Evolutionary conservation across 2,113 vertebrate species (phyloP).

Genomic region (Columba livia): DNA sequence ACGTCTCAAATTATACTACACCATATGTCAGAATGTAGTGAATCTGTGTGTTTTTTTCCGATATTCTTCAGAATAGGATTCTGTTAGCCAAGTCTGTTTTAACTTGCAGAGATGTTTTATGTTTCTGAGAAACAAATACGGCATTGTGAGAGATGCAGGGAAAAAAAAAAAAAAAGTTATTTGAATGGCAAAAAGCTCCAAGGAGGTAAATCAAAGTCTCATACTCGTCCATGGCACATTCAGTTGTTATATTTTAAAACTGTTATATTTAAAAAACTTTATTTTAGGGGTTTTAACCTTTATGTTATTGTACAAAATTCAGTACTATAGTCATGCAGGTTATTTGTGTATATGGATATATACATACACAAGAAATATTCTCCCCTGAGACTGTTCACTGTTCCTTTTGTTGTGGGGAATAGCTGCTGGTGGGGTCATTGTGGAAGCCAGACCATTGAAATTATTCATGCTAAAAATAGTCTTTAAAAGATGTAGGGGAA

Average conservation of each 20-base stretch:
- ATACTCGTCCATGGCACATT: not conserved
- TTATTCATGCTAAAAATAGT: not conserved
- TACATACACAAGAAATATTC: not conserved
- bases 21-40: accelerated
- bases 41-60: not conserved
- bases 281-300: not conserved
- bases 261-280: not conserved
- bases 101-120: not conserved
- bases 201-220: not conserved
- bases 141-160: not conserved
- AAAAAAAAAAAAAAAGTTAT: not conserved
- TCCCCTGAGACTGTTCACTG: not conserved
- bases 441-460: not conserved
- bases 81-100: not conserved
- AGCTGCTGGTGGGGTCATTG: not conserved
- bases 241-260: not conserved
- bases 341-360: not conserved
- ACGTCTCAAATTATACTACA: not conserved
- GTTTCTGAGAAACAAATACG: not conserved
- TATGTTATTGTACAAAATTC: not conserved
- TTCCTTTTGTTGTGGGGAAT: not conserved
- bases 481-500: not conserved
- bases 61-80: not conserved
- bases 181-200: not conserved
- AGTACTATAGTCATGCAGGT: accelerated